Conservation (phyloP, 1,140 invertebrate genomes). For the Octopus sinensis region DNA sequence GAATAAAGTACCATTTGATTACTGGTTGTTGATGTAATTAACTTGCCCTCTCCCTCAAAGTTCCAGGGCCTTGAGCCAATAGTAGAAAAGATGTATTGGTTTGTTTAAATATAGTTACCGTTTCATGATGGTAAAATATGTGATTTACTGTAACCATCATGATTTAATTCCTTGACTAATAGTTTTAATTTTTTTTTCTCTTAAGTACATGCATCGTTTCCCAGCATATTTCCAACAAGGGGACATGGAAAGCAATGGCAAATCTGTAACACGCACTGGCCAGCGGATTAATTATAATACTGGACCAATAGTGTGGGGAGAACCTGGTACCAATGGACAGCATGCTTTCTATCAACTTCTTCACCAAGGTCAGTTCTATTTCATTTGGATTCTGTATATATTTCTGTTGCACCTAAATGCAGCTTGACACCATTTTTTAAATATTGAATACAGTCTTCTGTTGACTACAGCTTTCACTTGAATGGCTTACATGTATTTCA, state of each 20-base stretch:
- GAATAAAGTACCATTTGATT: too few species aligned
- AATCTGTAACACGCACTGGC: constrained; percentile 79
- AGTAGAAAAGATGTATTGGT: neutral
- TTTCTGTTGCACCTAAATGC: too few species aligned
- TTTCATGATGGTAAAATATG: neutral
- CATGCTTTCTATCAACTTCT: constrained; percentile 60
- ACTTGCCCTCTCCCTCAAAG: too few species aligned
- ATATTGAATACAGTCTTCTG: too few species aligned
- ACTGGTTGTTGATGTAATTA: too few species aligned
- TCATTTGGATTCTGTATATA: too few species aligned
- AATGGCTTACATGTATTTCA: too few species aligned
- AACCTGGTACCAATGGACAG: constrained; percentile 98
- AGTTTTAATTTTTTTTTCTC: constrained; percentile 16
- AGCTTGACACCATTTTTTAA: too few species aligned
- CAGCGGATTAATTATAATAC: constrained; percentile 76
- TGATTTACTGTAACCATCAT: neutral
- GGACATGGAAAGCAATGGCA: constrained; percentile 99
- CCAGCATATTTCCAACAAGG: constrained; percentile 99
- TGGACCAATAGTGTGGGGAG: constrained; percentile 92
- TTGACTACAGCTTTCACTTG: too few species aligned
- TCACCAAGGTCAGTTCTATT: constrained; percentile 50
- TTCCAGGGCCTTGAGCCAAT: too few species aligned
- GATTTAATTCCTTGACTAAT: neutral
- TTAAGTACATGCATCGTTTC: constrained; percentile 94
- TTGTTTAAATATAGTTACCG: neutral